Percentiles rank a stretch among this genome's conserved stretches.
These are phyloP conservation scores for Acyrthosiphon pisum DNA, from an alignment of 1,140 invertebrate genomes.

Conservation along the genomic window DNA sequence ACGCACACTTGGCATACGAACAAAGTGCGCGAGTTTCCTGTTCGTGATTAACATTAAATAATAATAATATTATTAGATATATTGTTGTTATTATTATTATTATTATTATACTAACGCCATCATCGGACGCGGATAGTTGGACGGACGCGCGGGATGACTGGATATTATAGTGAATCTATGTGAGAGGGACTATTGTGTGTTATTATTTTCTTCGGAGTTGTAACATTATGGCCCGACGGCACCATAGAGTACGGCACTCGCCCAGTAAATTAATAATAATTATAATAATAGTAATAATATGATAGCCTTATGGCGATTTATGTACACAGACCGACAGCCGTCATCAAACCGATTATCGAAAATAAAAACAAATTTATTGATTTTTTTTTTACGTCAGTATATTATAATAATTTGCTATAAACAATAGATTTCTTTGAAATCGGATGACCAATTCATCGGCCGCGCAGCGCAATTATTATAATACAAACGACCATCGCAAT, in stretches of 20 bases:
- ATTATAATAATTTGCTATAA: not conserved
- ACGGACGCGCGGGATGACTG: not conserved
- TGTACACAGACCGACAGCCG: not conserved
- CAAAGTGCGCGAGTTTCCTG: conserved; percentile 40
- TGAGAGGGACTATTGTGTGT: not conserved
- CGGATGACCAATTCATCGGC: not conserved
- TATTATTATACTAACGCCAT: not conserved
- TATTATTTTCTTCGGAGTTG: not conserved
- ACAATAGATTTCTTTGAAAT: conserved; percentile 27
- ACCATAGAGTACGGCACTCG: not conserved
- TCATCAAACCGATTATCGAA: conserved; percentile 1
- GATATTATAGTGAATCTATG: not conserved
- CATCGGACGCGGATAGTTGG: not conserved
- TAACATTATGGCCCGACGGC: not conserved
- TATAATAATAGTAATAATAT: too few relatives aligned
- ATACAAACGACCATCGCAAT: not conserved
- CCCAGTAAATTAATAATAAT: too few relatives aligned
- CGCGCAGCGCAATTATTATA: not conserved
- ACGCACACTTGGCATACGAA: conserved; percentile 47
- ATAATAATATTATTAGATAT: not conserved
- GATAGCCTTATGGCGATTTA: not conserved
- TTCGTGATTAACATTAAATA: conserved; percentile 53
- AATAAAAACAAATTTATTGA: not conserved
- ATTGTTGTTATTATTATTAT: not conserved
- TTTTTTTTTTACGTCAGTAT: not conserved